Evolutionary conservation across 2,888 invertebrate species (phyloP), one percentile per base, ranked within the genome.

Genomic region (Caenorhabditis sp.): DNA sequence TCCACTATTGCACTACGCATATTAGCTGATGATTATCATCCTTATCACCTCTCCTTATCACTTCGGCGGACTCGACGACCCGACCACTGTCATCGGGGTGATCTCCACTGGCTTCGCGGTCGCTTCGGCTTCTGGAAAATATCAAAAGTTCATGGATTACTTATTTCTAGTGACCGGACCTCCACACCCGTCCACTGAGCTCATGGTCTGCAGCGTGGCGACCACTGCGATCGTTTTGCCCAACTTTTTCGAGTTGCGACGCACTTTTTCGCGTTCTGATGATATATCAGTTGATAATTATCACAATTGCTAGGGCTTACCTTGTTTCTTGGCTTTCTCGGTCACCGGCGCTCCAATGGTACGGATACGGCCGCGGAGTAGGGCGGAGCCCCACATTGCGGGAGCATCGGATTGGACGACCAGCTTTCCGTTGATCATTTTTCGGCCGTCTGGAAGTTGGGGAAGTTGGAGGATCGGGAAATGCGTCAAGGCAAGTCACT

Each of bases 391-490:
- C 83, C 83, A 83, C 51, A 83, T 55, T 15, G 64, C 22, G 2
- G 77, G 58, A 2, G 74, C 78, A 44, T 69, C 78, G 26, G 71
- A 56, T 20, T 71, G 71, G 11, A 50, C 55, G 13, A 77, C 80
- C 0, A 77, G 64, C 62, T 84, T 84, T 15, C 86, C 86, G 56
- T 86, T 83, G 28, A 86, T 78, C 58, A 86, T 47, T 72, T 84
- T 83, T n/a, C 86, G 65, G 15, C 86, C 86, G 69, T 86, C 85
- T 84, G 68, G 28, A 78, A 70, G 13, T 2, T 32, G 32, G 32
- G 32, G 4, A 9, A 32, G n/a, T n/a, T n/a, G n/a, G n/a, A n/a
- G n/a, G n/a, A n/a, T n/a, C n/a, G n/a, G n/a, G n/a, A n/a, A n/a
- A n/a, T n/a, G n/a, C n/a, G n/a, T n/a, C n/a, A n/a, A n/a, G n/a